Evolutionary conservation across 1,140 invertebrate genomes (phyloP).

Genomic region (Protaetia brevitarsis): DNA sequence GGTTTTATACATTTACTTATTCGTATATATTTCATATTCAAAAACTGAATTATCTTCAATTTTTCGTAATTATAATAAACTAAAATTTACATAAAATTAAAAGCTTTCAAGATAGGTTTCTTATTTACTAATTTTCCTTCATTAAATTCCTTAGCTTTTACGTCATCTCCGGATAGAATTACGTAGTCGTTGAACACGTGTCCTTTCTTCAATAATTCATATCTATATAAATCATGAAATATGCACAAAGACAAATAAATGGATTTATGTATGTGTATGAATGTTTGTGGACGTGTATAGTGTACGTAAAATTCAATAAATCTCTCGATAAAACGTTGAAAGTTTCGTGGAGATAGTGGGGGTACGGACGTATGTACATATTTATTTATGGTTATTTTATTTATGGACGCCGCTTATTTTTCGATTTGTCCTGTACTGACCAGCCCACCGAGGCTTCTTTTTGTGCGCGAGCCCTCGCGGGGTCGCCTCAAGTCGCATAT

Average conservation of each 20-base stretch:
- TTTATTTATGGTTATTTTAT: slow-evolving; percentile 22
- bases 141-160: not conserved
- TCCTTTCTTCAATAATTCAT: not conserved
- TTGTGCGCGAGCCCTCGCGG: not conserved
- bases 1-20: too few species aligned
- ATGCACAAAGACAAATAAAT: not conserved
- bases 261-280: not conserved
- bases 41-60: too few species aligned
- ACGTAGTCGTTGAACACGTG: not conserved
- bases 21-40: too few species aligned
- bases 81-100: too few species aligned
- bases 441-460: slow-evolving; percentile 9
- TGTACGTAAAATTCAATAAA: slow-evolving; percentile 12
- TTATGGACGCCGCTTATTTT: slow-evolving; percentile 17
- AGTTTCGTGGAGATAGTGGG: not conserved
- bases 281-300: not conserved
- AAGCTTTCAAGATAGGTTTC: too few species aligned
- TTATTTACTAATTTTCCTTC: not conserved
- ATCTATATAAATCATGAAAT: not conserved
- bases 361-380: not conserved
- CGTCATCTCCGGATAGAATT: not conserved
- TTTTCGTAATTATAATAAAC: too few species aligned
- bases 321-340: not conserved
- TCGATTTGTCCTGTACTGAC: slow-evolving; percentile 17
- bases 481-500: not conserved